Evolutionary conservation across 2,888 invertebrate species (phyloP), one percentile per base, ranked within the genome.

Genomic region (Orthonevra nobilis): DNA sequence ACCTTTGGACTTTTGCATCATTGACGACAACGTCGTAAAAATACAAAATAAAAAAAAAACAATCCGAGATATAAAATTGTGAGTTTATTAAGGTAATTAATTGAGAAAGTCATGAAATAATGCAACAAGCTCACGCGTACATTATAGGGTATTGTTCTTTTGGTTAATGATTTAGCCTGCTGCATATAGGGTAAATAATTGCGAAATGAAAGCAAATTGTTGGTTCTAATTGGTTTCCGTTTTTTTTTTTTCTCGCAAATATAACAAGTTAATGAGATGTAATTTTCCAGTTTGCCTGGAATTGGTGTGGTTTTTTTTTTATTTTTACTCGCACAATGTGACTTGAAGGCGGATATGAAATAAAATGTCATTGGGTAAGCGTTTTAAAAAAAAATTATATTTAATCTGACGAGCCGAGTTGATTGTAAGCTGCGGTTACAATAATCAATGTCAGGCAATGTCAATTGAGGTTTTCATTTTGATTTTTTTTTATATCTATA

Each of bases 1-100:
- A 36, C 12, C 52, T 52, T 52, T 52, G 23, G 36, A 52, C 52
- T 52, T 52, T 36, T 23, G n/a, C 52, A 50, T 52, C 34, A 32
- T 10, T 3, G 10, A 32, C 9, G 4, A 32, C 2, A 32, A n/a
- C n/a, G 10, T n/a, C 9, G 10, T n/a, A n/a, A n/a, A n/a, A n/a
- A n/a, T n/a, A n/a, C n/a, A n/a, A n/a, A n/a, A n/a, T n/a, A n/a
- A n/a, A n/a, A n/a, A n/a, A n/a, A n/a, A n/a, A n/a, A n/a, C n/a
- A n/a, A n/a, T n/a, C n/a, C n/a, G n/a, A n/a, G n/a, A 3, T 1
- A 32, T 23, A 14, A 14, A 7, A 36, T 36, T 3, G 17, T 15
- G 14, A 17, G 9, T 36, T 36, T 17, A 36, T 30, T 36, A n/a
- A 6, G 14, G 15, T 15, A 36, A 15, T 36, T 14, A 7, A 17